These are phyloP conservation scores for Acanthaster planci DNA, from an alignment of 35 echinoderm and acorn worm species.

Conservation along the genomic window DNA sequence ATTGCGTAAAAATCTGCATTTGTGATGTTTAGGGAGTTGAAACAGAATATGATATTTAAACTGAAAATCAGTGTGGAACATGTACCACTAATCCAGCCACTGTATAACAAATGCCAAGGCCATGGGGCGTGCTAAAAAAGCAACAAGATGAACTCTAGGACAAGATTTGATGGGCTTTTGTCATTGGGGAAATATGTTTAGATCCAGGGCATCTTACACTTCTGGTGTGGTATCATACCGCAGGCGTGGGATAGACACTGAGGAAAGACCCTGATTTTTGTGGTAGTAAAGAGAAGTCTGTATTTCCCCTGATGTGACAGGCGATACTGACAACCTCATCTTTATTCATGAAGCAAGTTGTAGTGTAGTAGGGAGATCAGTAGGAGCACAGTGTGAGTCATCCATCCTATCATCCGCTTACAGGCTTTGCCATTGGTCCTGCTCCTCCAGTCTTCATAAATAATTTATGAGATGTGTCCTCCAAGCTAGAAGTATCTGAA, in stretches of 20 bases:
- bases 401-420: constrained; percentile 3
- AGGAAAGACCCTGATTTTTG: background rate
- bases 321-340: constrained; percentile 8
- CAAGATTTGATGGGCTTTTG: constrained; percentile 5
- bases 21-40: too few relatives aligned
- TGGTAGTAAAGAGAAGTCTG: too few relatives aligned
- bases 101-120: too few relatives aligned
- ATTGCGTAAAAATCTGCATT: too few relatives aligned
- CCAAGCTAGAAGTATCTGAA: too few relatives aligned
- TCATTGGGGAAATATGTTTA: background rate
- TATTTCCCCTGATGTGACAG: background rate
- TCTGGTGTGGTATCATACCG: constrained; percentile 13
- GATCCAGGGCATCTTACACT: background rate
- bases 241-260: background rate
- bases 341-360: constrained; percentile 18
- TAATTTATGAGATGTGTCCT: constrained; percentile 1
- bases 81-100: too few relatives aligned
- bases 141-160: background rate
- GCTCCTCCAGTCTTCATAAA: background rate
- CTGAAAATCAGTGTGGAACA: too few relatives aligned
- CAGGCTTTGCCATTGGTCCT: background rate
- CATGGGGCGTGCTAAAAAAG: too few relatives aligned
- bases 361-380: background rate
- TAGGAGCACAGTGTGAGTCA: background rate
- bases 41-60: too few relatives aligned